A percentile compares a stretch with the other conserved stretches of the same genome.
phyloP scores from a whole-genome alignment of 2,888 invertebrate genomes.

The Parochlus steinenii region DNA sequence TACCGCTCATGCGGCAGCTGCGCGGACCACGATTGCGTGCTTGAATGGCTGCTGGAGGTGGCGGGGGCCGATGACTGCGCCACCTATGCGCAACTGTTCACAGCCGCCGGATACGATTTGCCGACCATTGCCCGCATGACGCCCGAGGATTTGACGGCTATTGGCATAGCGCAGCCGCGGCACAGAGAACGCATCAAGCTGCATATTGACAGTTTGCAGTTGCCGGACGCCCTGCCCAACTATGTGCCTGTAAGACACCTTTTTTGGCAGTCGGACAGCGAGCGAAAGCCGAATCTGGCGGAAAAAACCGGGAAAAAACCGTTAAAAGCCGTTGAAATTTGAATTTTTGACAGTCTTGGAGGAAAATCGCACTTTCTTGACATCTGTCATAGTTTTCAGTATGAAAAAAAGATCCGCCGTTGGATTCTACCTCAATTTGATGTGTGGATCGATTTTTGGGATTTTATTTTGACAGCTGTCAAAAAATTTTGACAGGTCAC shows the following conservation, averaged over 20 bases:
- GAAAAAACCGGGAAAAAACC: neutral
- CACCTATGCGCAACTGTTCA: constrained; percentile 85
- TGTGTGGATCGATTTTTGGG: too few species aligned
- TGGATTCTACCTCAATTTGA: too few species aligned
- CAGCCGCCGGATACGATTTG: constrained; percentile 92
- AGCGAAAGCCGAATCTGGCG: too few species aligned
- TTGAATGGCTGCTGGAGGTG: constrained; percentile 84
- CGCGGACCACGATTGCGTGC: constrained; percentile 82
- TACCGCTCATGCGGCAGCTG: constrained; percentile 50
- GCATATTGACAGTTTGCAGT: constrained; percentile 85
- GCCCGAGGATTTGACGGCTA: constrained; percentile 81
- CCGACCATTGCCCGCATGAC: constrained; percentile 98
- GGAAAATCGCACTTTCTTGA: too few species aligned
- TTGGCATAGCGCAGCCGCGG: constrained; percentile 90
- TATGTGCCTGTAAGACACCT: constrained; percentile 82
- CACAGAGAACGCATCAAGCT: constrained; percentile 92
- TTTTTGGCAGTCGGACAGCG: too few species aligned
- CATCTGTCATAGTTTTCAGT: too few species aligned
- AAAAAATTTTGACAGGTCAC: too few species aligned
- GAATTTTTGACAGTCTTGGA: too few species aligned
- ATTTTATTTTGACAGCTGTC: too few species aligned
- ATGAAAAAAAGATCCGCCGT: too few species aligned
- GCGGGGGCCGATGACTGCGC: constrained; percentile 56
- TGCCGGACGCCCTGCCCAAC: constrained; percentile 89
- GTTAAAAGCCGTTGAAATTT: too few species aligned